Conservation (phyloP, 2,113 vertebrate genomes). For the Scalopus aquaticus region DNA sequence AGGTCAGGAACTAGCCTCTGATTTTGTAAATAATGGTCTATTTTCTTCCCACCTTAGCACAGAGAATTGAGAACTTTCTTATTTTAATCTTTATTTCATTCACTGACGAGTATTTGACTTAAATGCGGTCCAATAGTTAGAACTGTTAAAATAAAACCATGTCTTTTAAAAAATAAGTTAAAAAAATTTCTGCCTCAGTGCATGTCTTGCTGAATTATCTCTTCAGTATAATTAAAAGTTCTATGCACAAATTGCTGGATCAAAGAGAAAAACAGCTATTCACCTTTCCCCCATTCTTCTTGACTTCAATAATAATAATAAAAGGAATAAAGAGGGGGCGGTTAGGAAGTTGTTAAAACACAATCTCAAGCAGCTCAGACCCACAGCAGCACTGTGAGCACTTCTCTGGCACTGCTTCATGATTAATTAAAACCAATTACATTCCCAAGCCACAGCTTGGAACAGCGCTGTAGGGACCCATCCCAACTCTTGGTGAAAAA, state of each 20-base stretch:
- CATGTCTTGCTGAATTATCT: slow-evolving; percentile 42
- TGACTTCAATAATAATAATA: background rate
- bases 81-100: background rate
- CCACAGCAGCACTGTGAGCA: background rate
- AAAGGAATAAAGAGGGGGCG: background rate
- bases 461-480: background rate
- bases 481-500: background rate
- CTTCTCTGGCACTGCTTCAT: background rate
- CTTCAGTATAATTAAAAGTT: slow-evolving; percentile 50
- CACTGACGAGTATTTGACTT: background rate
- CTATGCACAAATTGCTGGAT: background rate
- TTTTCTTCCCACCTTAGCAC: background rate
- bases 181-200: background rate
- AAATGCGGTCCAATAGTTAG: background rate
- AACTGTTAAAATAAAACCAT: slow-evolving; percentile 29
- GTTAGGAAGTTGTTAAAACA: slow-evolving; percentile 19
- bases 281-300: background rate
- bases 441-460: slow-evolving; percentile 6
- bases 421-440: slow-evolving; percentile 57
- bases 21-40: background rate
- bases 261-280: slow-evolving; percentile 34
- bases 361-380: background rate
- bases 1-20: background rate
- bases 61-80: too few relatives aligned
- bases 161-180: background rate